These are phyloP conservation scores for Oceanodroma tethys DNA, from an alignment of 2,113 vertebrate genomes.

Conservation along the genomic window DNA sequence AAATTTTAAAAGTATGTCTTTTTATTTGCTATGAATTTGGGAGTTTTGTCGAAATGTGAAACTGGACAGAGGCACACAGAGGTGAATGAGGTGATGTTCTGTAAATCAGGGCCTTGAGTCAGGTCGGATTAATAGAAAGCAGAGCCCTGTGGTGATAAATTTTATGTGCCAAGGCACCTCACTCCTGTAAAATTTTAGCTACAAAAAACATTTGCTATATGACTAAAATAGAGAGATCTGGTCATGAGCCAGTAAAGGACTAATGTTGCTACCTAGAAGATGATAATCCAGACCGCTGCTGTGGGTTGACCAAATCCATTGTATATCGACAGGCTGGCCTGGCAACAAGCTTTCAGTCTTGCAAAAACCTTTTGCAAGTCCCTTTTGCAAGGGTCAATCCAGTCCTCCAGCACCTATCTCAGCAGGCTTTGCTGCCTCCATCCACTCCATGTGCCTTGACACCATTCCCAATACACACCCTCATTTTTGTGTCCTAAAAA, in stretches of 20 bases:
- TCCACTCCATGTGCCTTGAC: not conserved
- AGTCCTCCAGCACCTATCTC: not conserved
- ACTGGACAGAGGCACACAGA: not conserved
- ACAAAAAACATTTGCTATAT: not conserved
- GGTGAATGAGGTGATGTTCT: not conserved
- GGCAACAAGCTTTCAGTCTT: not conserved
- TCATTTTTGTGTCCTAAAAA: not conserved
- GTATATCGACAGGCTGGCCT: not conserved
- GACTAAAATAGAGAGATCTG: not conserved
- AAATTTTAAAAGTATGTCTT: not conserved
- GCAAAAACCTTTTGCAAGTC: not conserved
- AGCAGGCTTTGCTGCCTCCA: not conserved
- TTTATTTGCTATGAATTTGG: not conserved
- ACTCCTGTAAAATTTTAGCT: not conserved
- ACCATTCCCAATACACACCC: not conserved
- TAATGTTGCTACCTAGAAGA: not conserved
- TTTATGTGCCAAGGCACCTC: not conserved
- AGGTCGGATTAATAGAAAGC: not conserved
- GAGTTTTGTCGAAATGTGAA: not conserved
- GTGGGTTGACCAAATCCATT: not conserved
- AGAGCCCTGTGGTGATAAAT: not conserved
- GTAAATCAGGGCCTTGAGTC: not conserved
- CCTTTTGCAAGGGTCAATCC: not conserved
- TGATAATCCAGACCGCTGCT: not conserved
- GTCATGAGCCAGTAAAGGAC: not conserved